Percentiles rank a stretch among this genome's conserved stretches.
Evolutionary conservation across 2,113 vertebrate species (phyloP).

Genomic region (Excalfactoria chinensis): DNA sequence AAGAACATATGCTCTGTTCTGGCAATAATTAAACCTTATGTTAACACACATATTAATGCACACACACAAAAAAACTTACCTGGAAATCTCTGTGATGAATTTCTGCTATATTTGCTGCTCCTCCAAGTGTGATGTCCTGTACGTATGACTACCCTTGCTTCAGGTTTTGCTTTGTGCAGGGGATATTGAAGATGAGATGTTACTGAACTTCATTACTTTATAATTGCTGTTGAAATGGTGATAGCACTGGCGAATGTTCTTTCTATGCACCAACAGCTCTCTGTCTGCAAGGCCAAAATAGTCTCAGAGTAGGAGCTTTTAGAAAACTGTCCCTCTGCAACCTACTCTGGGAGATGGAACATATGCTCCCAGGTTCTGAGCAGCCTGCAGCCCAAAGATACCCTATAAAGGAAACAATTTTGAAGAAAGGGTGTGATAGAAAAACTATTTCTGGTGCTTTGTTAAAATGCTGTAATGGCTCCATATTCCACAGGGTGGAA

Average conservation of each 20-base stretch:
- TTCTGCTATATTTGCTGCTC: not conserved
- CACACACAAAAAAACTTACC: not conserved
- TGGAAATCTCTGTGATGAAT: not conserved
- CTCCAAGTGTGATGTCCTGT: not conserved
- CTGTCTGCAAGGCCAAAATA: not conserved
- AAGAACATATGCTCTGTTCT: not conserved
- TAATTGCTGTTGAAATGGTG: not conserved
- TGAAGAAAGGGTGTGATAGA: not conserved
- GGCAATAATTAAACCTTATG: not conserved
- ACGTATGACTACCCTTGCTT: not conserved
- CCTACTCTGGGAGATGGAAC: not conserved
- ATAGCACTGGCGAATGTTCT: not conserved
- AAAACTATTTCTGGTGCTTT: not conserved
- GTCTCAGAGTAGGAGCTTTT: not conserved
- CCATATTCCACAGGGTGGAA: not conserved
- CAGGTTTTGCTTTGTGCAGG: not conserved
- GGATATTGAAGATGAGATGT: not conserved
- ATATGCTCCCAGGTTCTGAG: not conserved
- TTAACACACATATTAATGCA: not conserved
- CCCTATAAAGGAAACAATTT: not conserved
- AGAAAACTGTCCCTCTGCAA: not conserved
- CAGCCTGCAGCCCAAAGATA: not conserved
- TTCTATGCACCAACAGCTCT: not conserved
- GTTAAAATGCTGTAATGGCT: not conserved
- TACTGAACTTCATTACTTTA: not conserved